Conservation (phyloP, 2,888 invertebrate genomes). For the Limulus polyphemus region DNA sequence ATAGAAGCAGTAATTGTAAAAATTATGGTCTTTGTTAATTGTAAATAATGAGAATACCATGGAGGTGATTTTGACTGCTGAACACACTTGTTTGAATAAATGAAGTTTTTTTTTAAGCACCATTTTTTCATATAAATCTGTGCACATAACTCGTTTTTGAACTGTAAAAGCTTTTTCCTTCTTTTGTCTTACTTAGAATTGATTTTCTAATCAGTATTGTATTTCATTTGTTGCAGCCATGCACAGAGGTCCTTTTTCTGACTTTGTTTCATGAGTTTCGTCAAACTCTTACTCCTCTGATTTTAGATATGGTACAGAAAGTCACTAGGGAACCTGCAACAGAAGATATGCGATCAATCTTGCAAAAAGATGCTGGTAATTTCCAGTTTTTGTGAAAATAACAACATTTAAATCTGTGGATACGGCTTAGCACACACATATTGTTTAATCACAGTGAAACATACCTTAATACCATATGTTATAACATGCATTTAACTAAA, state of each 20-base stretch:
- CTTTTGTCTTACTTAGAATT: neutral
- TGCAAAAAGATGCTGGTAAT: conserved; percentile 66
- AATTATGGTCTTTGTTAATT: too few species aligned
- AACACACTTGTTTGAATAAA: too few species aligned
- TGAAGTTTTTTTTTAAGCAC: too few species aligned
- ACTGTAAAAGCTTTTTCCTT: neutral
- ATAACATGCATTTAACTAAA: too few species aligned
- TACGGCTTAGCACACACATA: too few species aligned
- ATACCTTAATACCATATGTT: too few species aligned
- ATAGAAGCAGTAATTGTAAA: too few species aligned
- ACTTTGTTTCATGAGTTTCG: conserved; percentile 70
- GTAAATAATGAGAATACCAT: too few species aligned
- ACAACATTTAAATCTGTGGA: too few species aligned
- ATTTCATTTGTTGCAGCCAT: conserved; percentile 49
- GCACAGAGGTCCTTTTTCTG: conserved; percentile 72
- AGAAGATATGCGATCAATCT: conserved; percentile 61
- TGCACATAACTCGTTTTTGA: conserved; percentile 17
- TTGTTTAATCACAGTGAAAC: too few species aligned
- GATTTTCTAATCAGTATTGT: neutral
- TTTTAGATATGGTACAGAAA: conserved; percentile 55
- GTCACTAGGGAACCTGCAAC: conserved; percentile 52
- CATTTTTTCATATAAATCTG: too few species aligned
- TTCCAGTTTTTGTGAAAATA: neutral
- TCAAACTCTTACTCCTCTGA: conserved; percentile 54
- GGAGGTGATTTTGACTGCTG: too few species aligned